Percentiles rank a stretch among this genome's conserved stretches.
Conservation (phyloP, 2,113 vertebrate species). For the Lamprologus ornatipinnis region DNA sequence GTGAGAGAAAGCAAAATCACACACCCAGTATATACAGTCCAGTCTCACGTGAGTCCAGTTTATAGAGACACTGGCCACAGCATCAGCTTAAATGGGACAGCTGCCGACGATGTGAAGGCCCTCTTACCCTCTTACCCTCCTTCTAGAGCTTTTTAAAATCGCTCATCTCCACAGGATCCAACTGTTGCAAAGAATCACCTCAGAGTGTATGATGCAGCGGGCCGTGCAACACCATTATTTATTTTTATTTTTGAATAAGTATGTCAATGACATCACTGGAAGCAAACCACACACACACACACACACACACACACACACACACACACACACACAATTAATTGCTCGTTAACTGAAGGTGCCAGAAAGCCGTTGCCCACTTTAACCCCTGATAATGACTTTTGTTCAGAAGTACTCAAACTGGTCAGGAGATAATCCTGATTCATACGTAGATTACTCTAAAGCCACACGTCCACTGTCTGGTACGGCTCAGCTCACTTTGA, state of each 20-base stretch:
- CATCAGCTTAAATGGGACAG: background rate
- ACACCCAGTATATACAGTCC: background rate
- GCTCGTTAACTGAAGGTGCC: background rate
- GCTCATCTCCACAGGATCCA: background rate
- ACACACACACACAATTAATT: rapidly evolving
- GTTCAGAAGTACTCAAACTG: background rate
- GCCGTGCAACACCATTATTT: background rate
- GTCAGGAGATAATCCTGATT: background rate
- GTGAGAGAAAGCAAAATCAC: background rate
- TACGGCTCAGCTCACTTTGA: background rate
- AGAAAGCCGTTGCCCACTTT: background rate
- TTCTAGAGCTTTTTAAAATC: background rate
- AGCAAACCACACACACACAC: background rate
- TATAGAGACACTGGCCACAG: background rate
- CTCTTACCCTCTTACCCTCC: background rate
- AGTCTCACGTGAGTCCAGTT: background rate
- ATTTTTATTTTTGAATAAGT: background rate
- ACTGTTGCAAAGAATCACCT: background rate
- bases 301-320: background rate
- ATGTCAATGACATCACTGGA: background rate
- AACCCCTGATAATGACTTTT: background rate
- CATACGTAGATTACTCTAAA: background rate
- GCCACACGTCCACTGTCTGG: background rate
- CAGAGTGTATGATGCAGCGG: rapidly evolving
- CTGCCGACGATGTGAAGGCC: background rate